Conservation (phyloP, 2,113 vertebrate species). For the Sturnus vulgaris region DNA sequence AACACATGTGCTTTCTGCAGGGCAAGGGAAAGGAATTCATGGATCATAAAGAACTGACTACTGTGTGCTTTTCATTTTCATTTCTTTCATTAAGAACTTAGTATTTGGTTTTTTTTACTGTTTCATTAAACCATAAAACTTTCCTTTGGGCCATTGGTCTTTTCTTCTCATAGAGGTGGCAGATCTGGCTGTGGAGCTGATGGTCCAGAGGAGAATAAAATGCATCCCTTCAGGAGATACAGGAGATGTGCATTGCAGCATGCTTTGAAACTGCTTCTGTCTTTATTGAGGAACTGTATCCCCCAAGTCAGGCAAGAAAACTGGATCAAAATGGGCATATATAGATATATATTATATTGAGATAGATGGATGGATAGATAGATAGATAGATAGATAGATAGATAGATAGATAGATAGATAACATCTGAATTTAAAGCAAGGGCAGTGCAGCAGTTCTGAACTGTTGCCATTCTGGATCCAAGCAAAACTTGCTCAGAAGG, state of each 20-base stretch:
- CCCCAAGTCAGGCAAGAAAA: background rate
- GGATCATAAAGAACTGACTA: background rate
- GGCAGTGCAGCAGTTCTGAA: background rate
- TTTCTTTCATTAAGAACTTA: conserved; percentile 14
- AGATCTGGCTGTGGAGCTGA: background rate
- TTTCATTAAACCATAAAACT: conserved; percentile 18
- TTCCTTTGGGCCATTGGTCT: background rate
- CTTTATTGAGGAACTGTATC: background rate
- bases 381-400: background rate
- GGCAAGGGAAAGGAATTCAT: conserved; percentile 8
- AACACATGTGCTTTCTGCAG: background rate
- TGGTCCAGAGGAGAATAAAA: background rate
- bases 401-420: background rate
- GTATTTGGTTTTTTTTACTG: conserved; percentile 1
- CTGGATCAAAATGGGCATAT: background rate
- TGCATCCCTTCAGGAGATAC: background rate
- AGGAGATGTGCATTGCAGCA: background rate
- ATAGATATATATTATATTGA: background rate
- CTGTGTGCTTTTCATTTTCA: background rate
- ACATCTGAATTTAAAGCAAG: background rate
- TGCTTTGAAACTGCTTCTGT: background rate
- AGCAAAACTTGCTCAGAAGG: background rate
- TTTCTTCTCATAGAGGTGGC: background rate
- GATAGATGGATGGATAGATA: too few relatives aligned
- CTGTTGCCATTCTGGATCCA: background rate